phyloP scores from a whole-genome alignment of 2,888 invertebrate genomes.

The Drosophila prostipennis region DNA sequence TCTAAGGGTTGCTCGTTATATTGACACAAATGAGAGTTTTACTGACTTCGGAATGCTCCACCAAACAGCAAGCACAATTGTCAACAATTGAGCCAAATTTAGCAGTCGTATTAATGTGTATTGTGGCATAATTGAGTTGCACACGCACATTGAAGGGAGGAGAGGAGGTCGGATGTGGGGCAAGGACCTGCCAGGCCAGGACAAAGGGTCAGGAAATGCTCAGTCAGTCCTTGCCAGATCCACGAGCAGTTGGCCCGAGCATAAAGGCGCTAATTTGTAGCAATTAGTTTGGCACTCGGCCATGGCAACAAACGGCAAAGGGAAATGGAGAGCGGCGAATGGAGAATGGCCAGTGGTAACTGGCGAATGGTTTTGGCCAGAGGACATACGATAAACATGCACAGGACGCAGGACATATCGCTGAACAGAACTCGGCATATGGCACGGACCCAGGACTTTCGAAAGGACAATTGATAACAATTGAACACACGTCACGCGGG shows the following conservation, averaged over 20 bases:
- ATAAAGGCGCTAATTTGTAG: conserved; percentile 77
- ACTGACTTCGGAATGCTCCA: neutral
- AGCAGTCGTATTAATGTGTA: conserved; percentile 44
- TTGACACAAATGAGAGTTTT: neutral
- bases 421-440: neutral
- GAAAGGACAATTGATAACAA: conserved; percentile 69
- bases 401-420: conserved; percentile 8
- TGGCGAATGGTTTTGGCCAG: conserved; percentile 10
- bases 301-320: conserved; percentile 7
- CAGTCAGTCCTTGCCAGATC: conserved; percentile 24
- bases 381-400: conserved; percentile 39
- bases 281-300: conserved; percentile 63
- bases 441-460: conserved; percentile 12
- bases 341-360: conserved; percentile 24
- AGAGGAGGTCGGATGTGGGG: neutral
- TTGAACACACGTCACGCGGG: conserved; percentile 53
- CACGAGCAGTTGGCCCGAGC: conserved; percentile 40
- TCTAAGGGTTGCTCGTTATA: neutral
- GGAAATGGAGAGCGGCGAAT: conserved; percentile 15
- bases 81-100: conserved; percentile 31
- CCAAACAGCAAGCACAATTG: conserved; percentile 5
- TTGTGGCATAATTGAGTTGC: conserved; percentile 52
- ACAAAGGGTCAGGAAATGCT: conserved; percentile 21
- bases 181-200: neutral
- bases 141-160: conserved; percentile 49